phyloP scores from a whole-genome alignment of 2,113 vertebrate species.

The Hydrochoerus hydrochaeris region DNA sequence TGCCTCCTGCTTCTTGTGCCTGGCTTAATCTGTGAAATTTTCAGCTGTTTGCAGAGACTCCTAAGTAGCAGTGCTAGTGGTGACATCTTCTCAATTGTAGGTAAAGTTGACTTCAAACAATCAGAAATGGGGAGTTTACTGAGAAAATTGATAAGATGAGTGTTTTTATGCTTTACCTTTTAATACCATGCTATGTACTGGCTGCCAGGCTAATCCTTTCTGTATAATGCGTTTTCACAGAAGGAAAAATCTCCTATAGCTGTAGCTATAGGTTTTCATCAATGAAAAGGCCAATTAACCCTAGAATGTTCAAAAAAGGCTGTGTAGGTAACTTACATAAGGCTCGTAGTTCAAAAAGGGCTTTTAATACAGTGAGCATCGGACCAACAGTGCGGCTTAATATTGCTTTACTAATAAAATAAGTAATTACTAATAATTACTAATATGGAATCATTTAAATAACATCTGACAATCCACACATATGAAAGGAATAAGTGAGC shows the following conservation, averaged over 20 bases:
- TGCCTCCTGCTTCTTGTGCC: rapidly evolving
- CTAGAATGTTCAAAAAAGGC: too few relatives aligned
- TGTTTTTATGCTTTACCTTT: background rate
- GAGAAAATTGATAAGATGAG: background rate
- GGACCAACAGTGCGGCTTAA: background rate
- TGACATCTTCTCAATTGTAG: background rate
- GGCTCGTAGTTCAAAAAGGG: background rate
- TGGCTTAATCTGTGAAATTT: too few relatives aligned
- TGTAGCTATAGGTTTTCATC: background rate
- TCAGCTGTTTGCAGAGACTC: background rate
- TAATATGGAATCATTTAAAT: constrained; percentile 47
- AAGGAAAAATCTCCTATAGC: background rate
- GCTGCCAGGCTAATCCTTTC: background rate
- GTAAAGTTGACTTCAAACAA: background rate
- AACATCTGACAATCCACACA: background rate
- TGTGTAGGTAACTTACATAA: too few relatives aligned
- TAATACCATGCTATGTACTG: background rate
- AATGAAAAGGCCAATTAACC: background rate
- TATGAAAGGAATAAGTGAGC: background rate
- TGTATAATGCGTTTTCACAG: background rate
- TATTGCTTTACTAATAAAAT: constrained; percentile 42
- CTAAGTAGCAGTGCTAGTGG: background rate
- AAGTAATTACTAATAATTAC: constrained; percentile 41
- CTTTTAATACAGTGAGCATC: background rate
- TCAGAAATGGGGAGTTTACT: background rate